A percentile compares a stretch with the other conserved stretches of the same genome.
These are phyloP conservation scores for Carcinoscorpius rotundicauda DNA, from an alignment of 1,140 invertebrate species.

Conservation along the genomic window DNA sequence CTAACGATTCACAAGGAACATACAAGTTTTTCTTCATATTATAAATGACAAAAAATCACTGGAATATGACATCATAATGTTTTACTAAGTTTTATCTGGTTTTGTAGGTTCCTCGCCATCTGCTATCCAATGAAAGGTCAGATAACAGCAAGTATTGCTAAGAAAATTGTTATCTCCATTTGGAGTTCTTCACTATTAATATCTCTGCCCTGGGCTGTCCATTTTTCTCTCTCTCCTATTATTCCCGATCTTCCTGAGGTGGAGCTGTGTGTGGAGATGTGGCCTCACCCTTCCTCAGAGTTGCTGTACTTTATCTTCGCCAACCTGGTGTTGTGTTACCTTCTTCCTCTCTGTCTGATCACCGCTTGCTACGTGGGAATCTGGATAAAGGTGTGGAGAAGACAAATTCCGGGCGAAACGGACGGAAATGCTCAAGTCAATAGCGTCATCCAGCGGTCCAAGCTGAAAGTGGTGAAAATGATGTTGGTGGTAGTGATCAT, in stretches of 20 bases:
- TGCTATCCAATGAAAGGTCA: slow-evolving; percentile 87
- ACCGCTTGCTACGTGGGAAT: slow-evolving; percentile 85
- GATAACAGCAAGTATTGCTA: slow-evolving; percentile 70
- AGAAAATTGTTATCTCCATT: slow-evolving; percentile 76
- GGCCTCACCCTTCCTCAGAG: slow-evolving; percentile 65
- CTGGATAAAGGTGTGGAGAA: slow-evolving; percentile 77
- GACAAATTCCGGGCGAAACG: slow-evolving; percentile 75
- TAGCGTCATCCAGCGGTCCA: slow-evolving; percentile 32
- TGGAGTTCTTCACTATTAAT: slow-evolving; percentile 74
- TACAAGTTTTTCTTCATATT: no score
- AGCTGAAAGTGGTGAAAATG: slow-evolving; percentile 39
- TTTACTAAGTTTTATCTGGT: no score
- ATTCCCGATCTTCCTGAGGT: slow-evolving; percentile 32
- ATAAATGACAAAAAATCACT: no score
- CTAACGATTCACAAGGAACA: no score
- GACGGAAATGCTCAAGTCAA: slow-evolving; percentile 14
- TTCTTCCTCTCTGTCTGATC: slow-evolving; percentile 82
- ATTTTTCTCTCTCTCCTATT: slow-evolving; percentile 62
- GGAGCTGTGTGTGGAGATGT: slow-evolving; percentile 64
- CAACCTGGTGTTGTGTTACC: slow-evolving; percentile 79
- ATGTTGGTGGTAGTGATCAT: slow-evolving; percentile 38
- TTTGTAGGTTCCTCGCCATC: slow-evolving; percentile 73
- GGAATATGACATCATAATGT: no score
- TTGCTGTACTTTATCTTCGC: slow-evolving; percentile 76
- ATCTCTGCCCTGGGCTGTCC: slow-evolving; percentile 78